Evolutionary conservation across 2,113 vertebrate genomes (phyloP).

Genomic region (Panthera tigris): DNA sequence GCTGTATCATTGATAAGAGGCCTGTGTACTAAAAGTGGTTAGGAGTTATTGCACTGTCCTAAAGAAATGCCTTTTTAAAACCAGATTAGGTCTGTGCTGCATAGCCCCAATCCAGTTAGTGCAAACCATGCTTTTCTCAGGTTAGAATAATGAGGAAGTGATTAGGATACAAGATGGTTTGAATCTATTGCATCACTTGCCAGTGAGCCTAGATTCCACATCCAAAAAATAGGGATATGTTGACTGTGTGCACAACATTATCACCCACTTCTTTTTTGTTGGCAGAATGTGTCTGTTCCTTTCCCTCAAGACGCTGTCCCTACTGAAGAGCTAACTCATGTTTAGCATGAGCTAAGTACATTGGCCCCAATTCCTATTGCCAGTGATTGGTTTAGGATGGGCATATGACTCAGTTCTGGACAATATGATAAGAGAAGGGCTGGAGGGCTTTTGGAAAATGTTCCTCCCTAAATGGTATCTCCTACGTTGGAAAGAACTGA

Average conservation of each 20-base stretch:
- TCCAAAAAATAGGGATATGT: background rate
- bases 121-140: background rate
- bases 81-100: background rate
- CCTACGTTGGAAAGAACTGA: background rate
- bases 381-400: background rate
- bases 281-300: background rate
- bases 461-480: background rate
- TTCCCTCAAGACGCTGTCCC: background rate
- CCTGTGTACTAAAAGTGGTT: background rate
- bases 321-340: background rate
- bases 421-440: background rate
- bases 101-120: background rate
- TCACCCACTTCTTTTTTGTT: background rate
- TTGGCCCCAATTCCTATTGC: background rate
- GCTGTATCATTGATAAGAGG: background rate
- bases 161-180: background rate
- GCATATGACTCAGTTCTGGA: background rate
- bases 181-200: background rate
- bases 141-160: background rate
- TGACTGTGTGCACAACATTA: background rate
- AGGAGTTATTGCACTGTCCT: background rate
- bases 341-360: background rate
- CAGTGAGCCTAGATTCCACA: background rate
- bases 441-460: background rate
- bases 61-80: background rate